Percentiles rank a stretch among this genome's conserved stretches.
Evolutionary conservation across 1,140 invertebrate species (phyloP).

Genomic region (Andricus grossulariae): DNA sequence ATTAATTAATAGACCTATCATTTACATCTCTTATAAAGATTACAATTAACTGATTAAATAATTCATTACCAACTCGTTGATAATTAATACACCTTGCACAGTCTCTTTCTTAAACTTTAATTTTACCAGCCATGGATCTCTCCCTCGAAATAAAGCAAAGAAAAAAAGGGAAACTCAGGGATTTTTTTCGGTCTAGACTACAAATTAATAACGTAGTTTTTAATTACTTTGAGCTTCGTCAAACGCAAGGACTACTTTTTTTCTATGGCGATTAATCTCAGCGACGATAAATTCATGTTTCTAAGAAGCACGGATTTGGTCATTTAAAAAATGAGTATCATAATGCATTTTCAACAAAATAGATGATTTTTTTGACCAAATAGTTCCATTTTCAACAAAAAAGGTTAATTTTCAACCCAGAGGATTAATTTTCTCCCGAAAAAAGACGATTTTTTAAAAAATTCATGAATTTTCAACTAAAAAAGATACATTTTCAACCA

Average conservation of each 20-base stretch:
- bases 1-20: slow-evolving; percentile 12
- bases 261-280: slow-evolving; percentile 58
- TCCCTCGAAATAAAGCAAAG: slow-evolving; percentile 41
- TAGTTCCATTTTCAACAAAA: too few relatives aligned
- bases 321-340: neutral
- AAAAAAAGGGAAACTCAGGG: neutral
- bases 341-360: too few relatives aligned
- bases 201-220: slow-evolving; percentile 49
- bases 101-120: slow-evolving; percentile 13
- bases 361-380: too few relatives aligned
- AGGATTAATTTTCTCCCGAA: too few relatives aligned
- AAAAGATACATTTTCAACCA: too few relatives aligned
- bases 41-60: slow-evolving; percentile 9
- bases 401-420: too few relatives aligned
- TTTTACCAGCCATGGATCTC: slow-evolving; percentile 59
- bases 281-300: slow-evolving; percentile 46
- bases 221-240: slow-evolving; percentile 63
- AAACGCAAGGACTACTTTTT: slow-evolving; percentile 51
- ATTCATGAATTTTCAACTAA: too few relatives aligned
- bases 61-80: slow-evolving; percentile 9
- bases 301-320: slow-evolving; percentile 35
- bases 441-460: too few relatives aligned
- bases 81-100: neutral
- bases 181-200: slow-evolving; percentile 36
- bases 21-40: slow-evolving; percentile 13